Percentiles rank a stretch among this genome's conserved stretches.
phyloP scores from a whole-genome alignment of 2,113 vertebrate genomes.

The Entelurus aequoreus region DNA sequence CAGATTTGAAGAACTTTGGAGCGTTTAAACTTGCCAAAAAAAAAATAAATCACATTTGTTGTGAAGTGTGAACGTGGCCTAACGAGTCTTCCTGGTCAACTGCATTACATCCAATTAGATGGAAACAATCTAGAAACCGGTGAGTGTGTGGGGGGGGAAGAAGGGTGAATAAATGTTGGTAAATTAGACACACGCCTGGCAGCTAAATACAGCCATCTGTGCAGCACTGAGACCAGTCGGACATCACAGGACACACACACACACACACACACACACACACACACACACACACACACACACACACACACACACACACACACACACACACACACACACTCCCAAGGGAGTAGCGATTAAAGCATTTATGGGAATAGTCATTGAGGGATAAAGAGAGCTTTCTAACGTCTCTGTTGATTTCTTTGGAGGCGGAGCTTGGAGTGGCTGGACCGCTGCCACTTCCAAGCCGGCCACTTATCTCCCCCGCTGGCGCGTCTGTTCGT shows the following conservation, averaged over 20 bases:
- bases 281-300: slow-evolving; percentile 38
- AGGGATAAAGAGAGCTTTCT: slow-evolving; percentile 72
- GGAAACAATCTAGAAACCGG: slow-evolving; percentile 32
- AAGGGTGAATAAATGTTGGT: slow-evolving; percentile 51
- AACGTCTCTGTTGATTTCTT: slow-evolving; percentile 75
- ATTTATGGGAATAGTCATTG: slow-evolving; percentile 70
- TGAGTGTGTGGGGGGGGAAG: not conserved
- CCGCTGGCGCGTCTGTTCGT: slow-evolving; percentile 43
- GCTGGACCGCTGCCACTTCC: slow-evolving; percentile 67
- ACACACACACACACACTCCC: slow-evolving; percentile 41
- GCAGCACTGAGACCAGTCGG: slow-evolving; percentile 61
- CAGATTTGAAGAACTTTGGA: no score
- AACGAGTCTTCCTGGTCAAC: slow-evolving; percentile 14
- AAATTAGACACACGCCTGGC: slow-evolving; percentile 65
- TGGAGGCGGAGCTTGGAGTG: slow-evolving; percentile 64
- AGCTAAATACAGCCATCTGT: slow-evolving; percentile 73
- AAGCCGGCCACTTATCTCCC: slow-evolving; percentile 49
- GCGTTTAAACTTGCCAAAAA: no score
- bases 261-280: slow-evolving; percentile 47
- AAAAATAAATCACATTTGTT: no score
- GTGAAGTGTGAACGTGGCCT: no score
- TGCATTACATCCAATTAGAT: slow-evolving; percentile 38
- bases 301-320: slow-evolving; percentile 27
- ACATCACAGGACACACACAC: slow-evolving; percentile 61
- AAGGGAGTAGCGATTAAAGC: slow-evolving; percentile 66